phyloP scores from a whole-genome alignment of 2,797 vertebrate genomes.

The Coilia nasus region DNA sequence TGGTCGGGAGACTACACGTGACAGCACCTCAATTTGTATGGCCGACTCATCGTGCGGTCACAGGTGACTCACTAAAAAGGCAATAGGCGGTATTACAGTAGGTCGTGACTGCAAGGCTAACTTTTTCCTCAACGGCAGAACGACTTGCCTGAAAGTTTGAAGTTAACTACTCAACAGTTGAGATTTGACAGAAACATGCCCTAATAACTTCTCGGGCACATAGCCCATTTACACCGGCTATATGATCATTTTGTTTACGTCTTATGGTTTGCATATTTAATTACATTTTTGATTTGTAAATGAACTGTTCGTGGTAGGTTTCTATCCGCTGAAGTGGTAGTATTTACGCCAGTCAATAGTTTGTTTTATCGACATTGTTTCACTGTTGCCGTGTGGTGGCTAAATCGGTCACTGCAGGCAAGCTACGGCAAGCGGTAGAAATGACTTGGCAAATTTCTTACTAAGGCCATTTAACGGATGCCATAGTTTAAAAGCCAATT shows the following conservation, averaged over 20 bases:
- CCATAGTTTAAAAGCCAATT: not conserved
- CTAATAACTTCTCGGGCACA: too few species aligned
- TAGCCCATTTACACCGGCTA: too few species aligned
- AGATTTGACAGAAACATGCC: too few species aligned
- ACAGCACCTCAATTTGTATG: constrained; percentile 61
- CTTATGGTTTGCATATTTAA: too few species aligned
- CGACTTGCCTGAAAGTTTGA: not conserved
- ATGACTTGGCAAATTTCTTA: not conserved
- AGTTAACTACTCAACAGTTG: too few species aligned
- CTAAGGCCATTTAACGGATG: too few species aligned
- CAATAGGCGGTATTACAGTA: constrained; percentile 37
- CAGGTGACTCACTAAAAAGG: constrained; percentile 43
- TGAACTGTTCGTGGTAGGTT: too few species aligned
- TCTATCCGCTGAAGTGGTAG: too few species aligned
- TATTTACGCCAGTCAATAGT: not conserved
- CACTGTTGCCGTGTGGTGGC: not conserved
- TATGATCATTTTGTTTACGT: too few species aligned
- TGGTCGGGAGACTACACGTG: constrained; percentile 62
- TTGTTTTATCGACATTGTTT: not conserved
- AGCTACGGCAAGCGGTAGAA: not conserved
- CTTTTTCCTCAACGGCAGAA: not conserved
- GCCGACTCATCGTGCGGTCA: constrained; percentile 48
- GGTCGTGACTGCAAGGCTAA: not conserved
- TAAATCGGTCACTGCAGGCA: not conserved
- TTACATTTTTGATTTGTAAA: too few species aligned